Evolutionary conservation across 2,888 invertebrate species (phyloP), one percentile per base, ranked within the genome.

Genomic region (Cataglyphis livida): DNA sequence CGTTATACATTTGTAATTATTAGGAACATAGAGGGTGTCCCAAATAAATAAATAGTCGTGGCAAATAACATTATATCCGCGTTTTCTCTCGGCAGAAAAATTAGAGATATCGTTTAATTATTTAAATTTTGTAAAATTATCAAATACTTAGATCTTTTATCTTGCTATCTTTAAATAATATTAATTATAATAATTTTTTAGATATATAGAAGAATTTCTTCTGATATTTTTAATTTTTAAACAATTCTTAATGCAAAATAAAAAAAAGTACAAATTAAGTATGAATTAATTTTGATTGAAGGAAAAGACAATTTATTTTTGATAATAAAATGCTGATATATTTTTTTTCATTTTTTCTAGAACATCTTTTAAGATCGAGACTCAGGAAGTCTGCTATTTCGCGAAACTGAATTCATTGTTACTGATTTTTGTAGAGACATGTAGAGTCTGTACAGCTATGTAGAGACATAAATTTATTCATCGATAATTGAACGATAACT

Each of bases 21-120:
- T 10, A 59, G 12, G 12, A 57, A 65, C 41, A 18, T 57, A 66
- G 28, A 68, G 41, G 2, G 3, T 68, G 21, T 59, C 41, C 21
- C 78, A 25, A 21, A 78, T 68, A 68, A 44, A 5, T 44, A 78
- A 25, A 51, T n/a, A 64, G 12, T 44, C 35, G 3, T 7, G 7
- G n/a, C 61, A 18, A 3, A 10, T 59, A 57, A 38, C 15, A n/a
- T 51, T 18, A 25, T 12, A n/a, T 18, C 35, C 10, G 21, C 9
- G 15, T 62, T 10, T 59, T 28, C 5, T 73, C 28, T 18, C 5
- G 3, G 12, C 9, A 41, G 3, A 7, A 21, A 57, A 73, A 41
- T 41, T 28, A 41, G 41, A 73, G 15, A 12, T 59, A 73, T 15
- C n/a, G 10, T 59, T 54, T 12, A 59, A 57, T 25, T 57, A 35